Evolutionary conservation across 2,888 invertebrate species (phyloP).

Genomic region (Volucella inflata): DNA sequence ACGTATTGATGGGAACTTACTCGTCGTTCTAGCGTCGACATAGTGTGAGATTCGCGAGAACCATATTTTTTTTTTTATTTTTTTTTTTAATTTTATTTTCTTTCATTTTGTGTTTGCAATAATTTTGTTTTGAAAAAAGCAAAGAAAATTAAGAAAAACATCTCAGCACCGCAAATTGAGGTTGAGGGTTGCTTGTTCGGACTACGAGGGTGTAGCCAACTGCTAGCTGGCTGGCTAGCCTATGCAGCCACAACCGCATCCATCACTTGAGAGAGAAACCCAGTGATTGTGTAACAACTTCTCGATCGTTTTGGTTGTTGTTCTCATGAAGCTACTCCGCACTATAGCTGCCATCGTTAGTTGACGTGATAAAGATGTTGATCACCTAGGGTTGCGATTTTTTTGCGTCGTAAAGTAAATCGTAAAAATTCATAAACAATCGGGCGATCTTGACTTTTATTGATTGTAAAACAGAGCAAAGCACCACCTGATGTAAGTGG

Average conservation of each 20-base stretch:
- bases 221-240: not conserved
- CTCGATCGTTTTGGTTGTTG: slow-evolving; percentile 22
- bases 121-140: slow-evolving; percentile 32
- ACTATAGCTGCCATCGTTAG: not conserved
- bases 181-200: slow-evolving; percentile 9
- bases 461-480: slow-evolving; percentile 17
- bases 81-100: slow-evolving; percentile 29
- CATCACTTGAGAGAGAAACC: not conserved
- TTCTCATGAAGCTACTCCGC: not conserved
- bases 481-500: not conserved
- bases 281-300: slow-evolving; percentile 33
- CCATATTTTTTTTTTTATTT: slow-evolving; percentile 5
- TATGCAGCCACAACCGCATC: not conserved
- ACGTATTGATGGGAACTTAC: slow-evolving; percentile 54
- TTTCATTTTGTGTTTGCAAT: slow-evolving; percentile 22
- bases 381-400: slow-evolving; percentile 46
- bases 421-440: slow-evolving; percentile 43
- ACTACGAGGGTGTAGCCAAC: slow-evolving; percentile 38
- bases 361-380: slow-evolving; percentile 38
- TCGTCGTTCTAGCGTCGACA: slow-evolving; percentile 36
- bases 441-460: slow-evolving; percentile 18
- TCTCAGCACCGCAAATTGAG: slow-evolving; percentile 34
- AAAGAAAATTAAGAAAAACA: slow-evolving; percentile 44
- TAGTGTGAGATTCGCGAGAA: slow-evolving; percentile 52
- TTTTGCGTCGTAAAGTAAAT: slow-evolving; percentile 22